A percentile compares a stretch with the other conserved stretches of the same genome.
Evolutionary conservation across 2,797 vertebrate genomes (phyloP).

Genomic region (Crenuchus spilurus): DNA sequence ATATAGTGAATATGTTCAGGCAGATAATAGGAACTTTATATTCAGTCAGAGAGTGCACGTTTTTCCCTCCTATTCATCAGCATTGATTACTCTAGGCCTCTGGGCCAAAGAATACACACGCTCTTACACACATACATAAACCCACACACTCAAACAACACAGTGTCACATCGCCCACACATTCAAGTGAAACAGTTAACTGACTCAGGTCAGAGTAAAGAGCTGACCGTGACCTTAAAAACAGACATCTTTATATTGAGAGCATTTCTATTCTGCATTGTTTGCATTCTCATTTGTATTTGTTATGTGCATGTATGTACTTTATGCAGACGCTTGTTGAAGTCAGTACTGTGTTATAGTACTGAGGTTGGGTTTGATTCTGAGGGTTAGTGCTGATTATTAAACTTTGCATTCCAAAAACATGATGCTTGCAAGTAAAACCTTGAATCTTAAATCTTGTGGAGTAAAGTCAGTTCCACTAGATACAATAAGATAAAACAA

Average conservation of each 20-base stretch:
- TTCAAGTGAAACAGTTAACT: not conserved
- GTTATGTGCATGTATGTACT: not conserved
- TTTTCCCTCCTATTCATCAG: constrained; percentile 77
- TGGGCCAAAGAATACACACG: constrained; percentile 62
- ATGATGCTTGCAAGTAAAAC: no score
- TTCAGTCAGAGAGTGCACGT: constrained; percentile 75
- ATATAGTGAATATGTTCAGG: constrained; percentile 81
- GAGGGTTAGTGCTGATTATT: no score
- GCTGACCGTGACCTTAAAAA: not conserved
- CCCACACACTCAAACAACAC: constrained; percentile 2
- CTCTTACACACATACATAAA: constrained; percentile 35
- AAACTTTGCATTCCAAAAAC: no score
- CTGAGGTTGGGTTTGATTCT: no score
- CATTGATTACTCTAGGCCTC: constrained; percentile 71
- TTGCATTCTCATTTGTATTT: not conserved
- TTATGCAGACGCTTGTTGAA: no score
- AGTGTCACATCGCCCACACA: not conserved
- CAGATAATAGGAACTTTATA: constrained; percentile 84
- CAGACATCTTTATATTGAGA: no score
- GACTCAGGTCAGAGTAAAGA: not conserved
- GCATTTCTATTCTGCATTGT: not conserved
- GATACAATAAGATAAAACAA: no score
- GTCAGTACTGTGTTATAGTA: no score
- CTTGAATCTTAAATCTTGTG: no score
- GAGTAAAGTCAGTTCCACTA: no score